Evolutionary conservation across 2,888 invertebrate genomes (phyloP), one percentile per base, ranked within the genome.

Genomic region (Oscheius sp.): DNA sequence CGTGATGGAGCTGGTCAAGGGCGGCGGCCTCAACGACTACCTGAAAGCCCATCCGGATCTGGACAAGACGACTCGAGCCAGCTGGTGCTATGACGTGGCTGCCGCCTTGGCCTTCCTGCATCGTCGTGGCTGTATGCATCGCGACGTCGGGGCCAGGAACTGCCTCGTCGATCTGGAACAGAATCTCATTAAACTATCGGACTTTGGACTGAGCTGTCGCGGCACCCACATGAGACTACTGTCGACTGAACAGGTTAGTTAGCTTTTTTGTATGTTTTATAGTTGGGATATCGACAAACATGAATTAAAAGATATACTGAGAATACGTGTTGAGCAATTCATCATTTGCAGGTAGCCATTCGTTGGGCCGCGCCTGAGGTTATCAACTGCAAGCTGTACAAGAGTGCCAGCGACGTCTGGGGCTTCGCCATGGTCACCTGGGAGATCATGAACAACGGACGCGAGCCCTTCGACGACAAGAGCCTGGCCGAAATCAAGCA

Each of bases 181-280:
- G 13, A 50, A 47, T n/a, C 37, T 59, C 35, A 62, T 79, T 21
- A 79, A 80, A 68, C 77, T 81, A 35, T 77, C 78, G 1, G 81
- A 81, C 37, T 81, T 81, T 55, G 81, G 81, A 13, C 57, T 81
- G 3, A 42, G 42, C 42, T 42, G 42, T 42, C 42, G 42, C 42
- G 42, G 42, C 3, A 42, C 7, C 4, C 42, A 42, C 4, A 42
- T 42, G 4, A 42, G 0, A 7, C 3, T 42, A 7, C 42, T 0
- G 3, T 42, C 42, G 42, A 42, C 42, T 5, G 53, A 53, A 53
- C 53, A 53, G 53, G 53, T 53, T 42, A 42, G 42, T 42, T 42
- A 42, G 7, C 42, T 42, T 42, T 42, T 42, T 42, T 42, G 21
- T 21, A 21, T 42, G 42, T 42, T 5, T 5, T 42, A 42, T 7